Evolutionary conservation across 1,140 invertebrate genomes (phyloP).

Genomic region (Mesaphorura yosii): DNA sequence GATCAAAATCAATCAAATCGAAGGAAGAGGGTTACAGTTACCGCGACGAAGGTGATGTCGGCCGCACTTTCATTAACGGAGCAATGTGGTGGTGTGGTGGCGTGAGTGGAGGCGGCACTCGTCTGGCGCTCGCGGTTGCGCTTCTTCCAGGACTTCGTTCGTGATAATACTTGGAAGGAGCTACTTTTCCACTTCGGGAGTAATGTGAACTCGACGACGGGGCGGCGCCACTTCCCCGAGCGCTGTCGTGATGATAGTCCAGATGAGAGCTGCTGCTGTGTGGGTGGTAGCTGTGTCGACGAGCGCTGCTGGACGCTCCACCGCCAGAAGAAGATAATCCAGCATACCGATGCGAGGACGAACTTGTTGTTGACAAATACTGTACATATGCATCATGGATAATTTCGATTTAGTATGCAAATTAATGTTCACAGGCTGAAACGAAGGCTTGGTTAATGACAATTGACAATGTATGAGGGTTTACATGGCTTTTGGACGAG

Average conservation of each 20-base stretch:
- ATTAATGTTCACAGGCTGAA: background rate
- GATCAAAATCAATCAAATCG: background rate
- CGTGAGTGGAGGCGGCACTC: slow-evolving; percentile 2
- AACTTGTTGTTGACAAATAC: background rate
- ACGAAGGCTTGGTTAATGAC: too few species aligned
- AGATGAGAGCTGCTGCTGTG: too few species aligned
- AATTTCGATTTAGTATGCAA: background rate
- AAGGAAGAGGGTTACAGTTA: background rate
- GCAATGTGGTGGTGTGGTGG: background rate
- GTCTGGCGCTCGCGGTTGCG: background rate
- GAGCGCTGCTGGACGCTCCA: background rate
- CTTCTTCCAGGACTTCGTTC: background rate
- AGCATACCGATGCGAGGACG: background rate
- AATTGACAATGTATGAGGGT: too few species aligned
- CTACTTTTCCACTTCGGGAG: background rate
- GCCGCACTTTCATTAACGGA: slow-evolving; percentile 1
- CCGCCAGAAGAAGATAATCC: too few species aligned
- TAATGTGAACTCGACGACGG: background rate
- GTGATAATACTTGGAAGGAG: background rate
- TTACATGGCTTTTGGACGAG: background rate
- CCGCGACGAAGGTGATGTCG: background rate
- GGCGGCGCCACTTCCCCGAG: background rate
- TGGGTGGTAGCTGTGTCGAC: too few species aligned
- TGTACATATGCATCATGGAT: background rate
- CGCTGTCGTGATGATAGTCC: background rate